Evolutionary conservation across 2,797 vertebrate genomes (phyloP).

Genomic region (Syndactyla subalaris): DNA sequence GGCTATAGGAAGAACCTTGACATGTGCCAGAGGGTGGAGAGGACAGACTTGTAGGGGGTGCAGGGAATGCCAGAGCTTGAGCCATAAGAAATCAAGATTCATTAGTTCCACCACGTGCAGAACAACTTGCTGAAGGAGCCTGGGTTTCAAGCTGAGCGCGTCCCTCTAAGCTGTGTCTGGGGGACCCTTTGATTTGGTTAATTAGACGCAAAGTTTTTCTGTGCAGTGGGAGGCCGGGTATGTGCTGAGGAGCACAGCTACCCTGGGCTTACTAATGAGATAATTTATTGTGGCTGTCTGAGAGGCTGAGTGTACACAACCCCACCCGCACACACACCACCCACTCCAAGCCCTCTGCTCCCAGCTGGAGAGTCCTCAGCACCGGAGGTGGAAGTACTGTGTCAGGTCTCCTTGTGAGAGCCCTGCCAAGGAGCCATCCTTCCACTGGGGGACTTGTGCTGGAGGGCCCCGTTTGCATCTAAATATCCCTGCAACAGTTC

Average conservation of each 20-base stretch:
- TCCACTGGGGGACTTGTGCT: accelerated
- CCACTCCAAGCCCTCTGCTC: neutral
- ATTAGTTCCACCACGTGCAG: neutral
- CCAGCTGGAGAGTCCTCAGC: neutral
- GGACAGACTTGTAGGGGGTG: accelerated
- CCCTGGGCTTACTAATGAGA: constrained; percentile 3
- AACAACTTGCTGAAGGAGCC: neutral
- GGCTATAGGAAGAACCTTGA: neutral
- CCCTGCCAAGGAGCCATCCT: neutral
- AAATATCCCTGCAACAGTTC: neutral
- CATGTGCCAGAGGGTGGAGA: neutral
- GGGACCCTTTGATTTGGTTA: constrained; percentile 37
- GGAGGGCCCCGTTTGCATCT: neutral
- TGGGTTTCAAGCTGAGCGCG: neutral
- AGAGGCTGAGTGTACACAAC: constrained; percentile 2
- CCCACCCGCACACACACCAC: neutral
- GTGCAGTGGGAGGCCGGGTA: constrained; percentile 35
- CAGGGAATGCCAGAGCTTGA: neutral
- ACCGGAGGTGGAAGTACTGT: neutral
- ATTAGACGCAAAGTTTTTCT: neutral
- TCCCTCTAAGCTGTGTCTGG: neutral
- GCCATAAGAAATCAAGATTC: neutral
- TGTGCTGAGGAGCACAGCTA: constrained; percentile 7
- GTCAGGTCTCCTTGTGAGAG: neutral
- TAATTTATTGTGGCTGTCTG: constrained; percentile 44